Conservation (phyloP, 1,140 invertebrate species). For the Brachionus angularis region DNA sequence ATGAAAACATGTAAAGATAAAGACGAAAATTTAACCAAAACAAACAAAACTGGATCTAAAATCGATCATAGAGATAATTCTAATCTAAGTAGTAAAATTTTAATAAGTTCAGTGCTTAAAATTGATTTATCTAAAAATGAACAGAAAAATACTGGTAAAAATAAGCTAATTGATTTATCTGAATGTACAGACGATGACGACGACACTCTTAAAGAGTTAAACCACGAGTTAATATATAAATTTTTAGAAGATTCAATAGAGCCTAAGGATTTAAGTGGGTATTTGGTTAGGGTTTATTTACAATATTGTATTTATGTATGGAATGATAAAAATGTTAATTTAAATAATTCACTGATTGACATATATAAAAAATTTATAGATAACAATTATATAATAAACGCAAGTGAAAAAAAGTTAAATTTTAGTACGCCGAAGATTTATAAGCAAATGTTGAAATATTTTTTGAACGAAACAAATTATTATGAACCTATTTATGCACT, state of each 20-base stretch:
- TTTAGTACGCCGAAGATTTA: constrained; percentile 39
- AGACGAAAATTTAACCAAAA: background rate
- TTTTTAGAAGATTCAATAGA: constrained; percentile 34
- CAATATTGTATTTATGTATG: constrained; percentile 86
- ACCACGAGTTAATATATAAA: background rate
- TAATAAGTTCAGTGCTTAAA: constrained; percentile 9
- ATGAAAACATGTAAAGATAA: background rate
- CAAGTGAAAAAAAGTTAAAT: constrained; percentile 44
- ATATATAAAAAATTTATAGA: constrained; percentile 52
- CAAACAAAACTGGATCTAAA: background rate
- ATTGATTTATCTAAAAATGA: constrained; percentile 12
- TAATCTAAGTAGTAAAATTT: background rate
- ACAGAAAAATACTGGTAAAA: background rate
- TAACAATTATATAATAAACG: constrained; percentile 52
- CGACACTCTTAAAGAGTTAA: constrained; percentile 9
- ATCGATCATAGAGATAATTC: background rate
- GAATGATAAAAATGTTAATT: constrained; percentile 76
- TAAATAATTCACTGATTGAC: constrained; percentile 80
- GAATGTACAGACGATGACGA: constrained; percentile 16
- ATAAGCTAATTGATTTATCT: background rate
- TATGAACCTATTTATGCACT: constrained; percentile 36
- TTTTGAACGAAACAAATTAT: constrained; percentile 32
- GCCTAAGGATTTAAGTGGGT: constrained; percentile 5
- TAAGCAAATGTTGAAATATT: constrained; percentile 36
- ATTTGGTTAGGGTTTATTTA: constrained; percentile 12